Conservation (phyloP, 1,140 invertebrate genomes). For the Vanessa atalanta region DNA sequence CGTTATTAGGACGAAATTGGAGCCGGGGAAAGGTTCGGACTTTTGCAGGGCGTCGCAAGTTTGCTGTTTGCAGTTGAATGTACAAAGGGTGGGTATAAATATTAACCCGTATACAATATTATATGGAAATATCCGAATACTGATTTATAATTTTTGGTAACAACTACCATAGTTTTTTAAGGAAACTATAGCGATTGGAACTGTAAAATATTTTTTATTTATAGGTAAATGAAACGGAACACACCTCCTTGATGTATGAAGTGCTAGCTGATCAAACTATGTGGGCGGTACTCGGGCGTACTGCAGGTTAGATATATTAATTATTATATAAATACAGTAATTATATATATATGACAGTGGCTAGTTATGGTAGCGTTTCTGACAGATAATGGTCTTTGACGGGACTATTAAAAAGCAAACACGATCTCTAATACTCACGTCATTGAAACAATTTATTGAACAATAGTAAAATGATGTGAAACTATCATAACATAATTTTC, state of each 20-base stretch:
- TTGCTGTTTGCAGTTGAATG: constrained; percentile 89
- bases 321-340: neutral
- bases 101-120: neutral
- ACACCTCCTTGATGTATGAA: constrained; percentile 93
- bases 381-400: no score
- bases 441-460: no score
- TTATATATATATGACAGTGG: no score
- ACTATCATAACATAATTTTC: no score
- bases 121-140: no score
- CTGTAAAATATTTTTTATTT: neutral
- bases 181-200: no score
- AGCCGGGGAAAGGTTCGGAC: constrained; percentile 90
- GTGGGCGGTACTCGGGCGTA: constrained; percentile 95
- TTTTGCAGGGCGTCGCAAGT: constrained; percentile 94
- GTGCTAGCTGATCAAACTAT: constrained; percentile 93
- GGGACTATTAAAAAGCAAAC: no score
- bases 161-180: no score
- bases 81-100: constrained; percentile 60
- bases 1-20: constrained; percentile 89
- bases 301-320: constrained; percentile 82
- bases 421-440: no score
- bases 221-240: constrained; percentile 78
- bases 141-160: no score
- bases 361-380: no score
- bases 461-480: no score